Evolutionary conservation across 2,113 vertebrate genomes (phyloP).

Genomic region (Fregata magnificens): DNA sequence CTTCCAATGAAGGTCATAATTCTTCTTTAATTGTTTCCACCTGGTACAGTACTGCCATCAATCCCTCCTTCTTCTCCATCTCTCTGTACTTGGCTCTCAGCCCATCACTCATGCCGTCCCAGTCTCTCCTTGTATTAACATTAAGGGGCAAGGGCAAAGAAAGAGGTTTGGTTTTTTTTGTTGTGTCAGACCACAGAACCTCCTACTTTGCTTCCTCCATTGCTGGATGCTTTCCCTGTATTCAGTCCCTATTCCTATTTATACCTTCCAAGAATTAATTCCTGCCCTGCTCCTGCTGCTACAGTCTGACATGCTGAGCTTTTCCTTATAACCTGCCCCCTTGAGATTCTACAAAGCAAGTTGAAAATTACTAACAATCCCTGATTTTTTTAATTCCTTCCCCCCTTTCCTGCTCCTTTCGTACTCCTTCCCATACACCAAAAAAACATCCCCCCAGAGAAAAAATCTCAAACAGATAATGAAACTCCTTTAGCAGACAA

Average conservation of each 20-base stretch:
- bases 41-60: not conserved
- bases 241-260: not conserved
- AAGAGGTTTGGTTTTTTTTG: not conserved
- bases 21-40: conserved; percentile 29
- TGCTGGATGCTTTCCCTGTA: not conserved
- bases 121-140: not conserved
- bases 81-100: not conserved
- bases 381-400: not conserved
- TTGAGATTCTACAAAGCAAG: not conserved
- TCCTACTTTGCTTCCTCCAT: not conserved
- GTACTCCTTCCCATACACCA: not conserved
- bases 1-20: not conserved
- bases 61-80: not conserved
- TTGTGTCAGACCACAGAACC: not conserved
- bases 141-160: not conserved
- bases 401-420: not conserved
- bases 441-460: fast-evolving
- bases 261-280: not conserved
- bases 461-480: not conserved
- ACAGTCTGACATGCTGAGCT: not conserved
- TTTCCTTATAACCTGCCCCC: not conserved
- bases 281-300: not conserved
- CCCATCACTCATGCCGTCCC: not conserved
- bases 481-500: not conserved
- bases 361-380: not conserved